A percentile compares a stretch with the other conserved stretches of the same genome.
Evolutionary conservation across 2,113 vertebrate genomes (phyloP).

Genomic region (Aleadryas rufinucha): DNA sequence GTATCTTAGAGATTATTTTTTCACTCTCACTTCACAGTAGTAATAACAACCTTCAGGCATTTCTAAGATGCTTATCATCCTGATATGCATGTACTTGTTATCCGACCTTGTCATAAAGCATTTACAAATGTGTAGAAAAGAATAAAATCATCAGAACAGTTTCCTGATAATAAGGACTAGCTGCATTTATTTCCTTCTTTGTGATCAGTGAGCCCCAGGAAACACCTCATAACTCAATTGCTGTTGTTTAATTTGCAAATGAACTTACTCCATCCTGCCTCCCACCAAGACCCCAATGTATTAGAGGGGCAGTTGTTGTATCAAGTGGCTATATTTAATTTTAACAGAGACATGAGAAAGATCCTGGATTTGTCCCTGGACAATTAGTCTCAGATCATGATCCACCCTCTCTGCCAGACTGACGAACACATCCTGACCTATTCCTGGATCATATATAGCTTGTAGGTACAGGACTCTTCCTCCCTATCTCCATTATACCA

Average conservation of each 20-base stretch:
- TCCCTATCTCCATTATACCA: background rate
- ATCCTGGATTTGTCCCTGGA: background rate
- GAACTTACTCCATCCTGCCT: background rate
- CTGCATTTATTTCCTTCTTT: background rate
- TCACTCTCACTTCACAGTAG: background rate
- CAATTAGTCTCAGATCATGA: background rate
- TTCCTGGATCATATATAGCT: background rate
- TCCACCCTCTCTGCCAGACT: background rate
- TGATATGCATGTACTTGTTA: background rate
- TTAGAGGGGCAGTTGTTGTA: background rate
- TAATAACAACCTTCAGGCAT: constrained; percentile 1
- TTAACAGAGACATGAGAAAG: background rate
- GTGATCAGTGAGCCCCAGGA: constrained; percentile 13
- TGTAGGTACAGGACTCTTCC: background rate
- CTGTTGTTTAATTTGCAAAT: constrained; percentile 20
- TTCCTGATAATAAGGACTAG: constrained; percentile 29
- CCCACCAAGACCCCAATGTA: background rate
- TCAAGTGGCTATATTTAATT: background rate
- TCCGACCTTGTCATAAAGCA: background rate
- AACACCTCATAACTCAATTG: constrained; percentile 7
- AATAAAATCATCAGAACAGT: constrained; percentile 1
- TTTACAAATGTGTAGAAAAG: constrained; percentile 1
- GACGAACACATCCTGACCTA: background rate
- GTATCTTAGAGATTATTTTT: background rate
- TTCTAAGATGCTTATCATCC: background rate